Percentiles rank a stretch among this genome's conserved stretches.
Conservation (phyloP, 2,113 vertebrate species). For the Tiliqua scincoides region DNA sequence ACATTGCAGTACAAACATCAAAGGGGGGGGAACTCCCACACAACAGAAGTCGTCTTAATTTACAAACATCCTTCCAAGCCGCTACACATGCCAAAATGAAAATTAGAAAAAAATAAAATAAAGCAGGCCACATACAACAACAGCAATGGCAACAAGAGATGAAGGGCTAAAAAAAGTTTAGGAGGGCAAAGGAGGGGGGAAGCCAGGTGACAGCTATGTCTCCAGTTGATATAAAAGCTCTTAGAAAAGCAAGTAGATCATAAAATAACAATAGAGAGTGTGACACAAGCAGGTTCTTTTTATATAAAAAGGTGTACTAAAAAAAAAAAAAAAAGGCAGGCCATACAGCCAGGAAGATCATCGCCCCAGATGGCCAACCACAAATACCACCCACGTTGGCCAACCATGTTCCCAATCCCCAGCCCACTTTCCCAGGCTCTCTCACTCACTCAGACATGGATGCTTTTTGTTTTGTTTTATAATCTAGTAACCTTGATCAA, state of each 20-base stretch:
- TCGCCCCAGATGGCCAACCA: slow-evolving; percentile 71
- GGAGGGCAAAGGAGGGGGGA: slow-evolving; percentile 55
- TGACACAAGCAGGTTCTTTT: slow-evolving; percentile 75
- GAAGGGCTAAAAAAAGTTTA: slow-evolving; percentile 34
- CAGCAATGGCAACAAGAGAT: slow-evolving; percentile 60
- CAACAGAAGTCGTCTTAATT: slow-evolving; percentile 81
- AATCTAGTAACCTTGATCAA: slow-evolving; percentile 99
- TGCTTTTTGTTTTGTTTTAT: slow-evolving; percentile 36
- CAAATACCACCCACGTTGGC: slow-evolving; percentile 61
- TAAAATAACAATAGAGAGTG: slow-evolving; percentile 65
- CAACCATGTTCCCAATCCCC: slow-evolving; percentile 45
- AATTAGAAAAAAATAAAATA: background rate
- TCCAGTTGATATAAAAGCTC: slow-evolving; percentile 71
- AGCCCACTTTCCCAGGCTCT: slow-evolving; percentile 31
- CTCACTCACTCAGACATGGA: slow-evolving; percentile 36
- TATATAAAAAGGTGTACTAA: slow-evolving; percentile 49
- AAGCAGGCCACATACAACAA: slow-evolving; percentile 64
- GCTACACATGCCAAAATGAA: slow-evolving; percentile 65
- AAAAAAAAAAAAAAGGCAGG: slow-evolving; percentile 79
- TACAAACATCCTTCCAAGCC: slow-evolving; percentile 80
- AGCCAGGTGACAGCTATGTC: slow-evolving; percentile 67
- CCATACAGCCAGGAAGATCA: slow-evolving; percentile 79
- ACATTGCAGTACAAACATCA: slow-evolving; percentile 94
- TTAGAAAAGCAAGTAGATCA: slow-evolving; percentile 76
- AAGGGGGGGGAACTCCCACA: slow-evolving; percentile 88